Conservation (phyloP, 2,888 invertebrate species). For the Xanthorhoe designata region DNA sequence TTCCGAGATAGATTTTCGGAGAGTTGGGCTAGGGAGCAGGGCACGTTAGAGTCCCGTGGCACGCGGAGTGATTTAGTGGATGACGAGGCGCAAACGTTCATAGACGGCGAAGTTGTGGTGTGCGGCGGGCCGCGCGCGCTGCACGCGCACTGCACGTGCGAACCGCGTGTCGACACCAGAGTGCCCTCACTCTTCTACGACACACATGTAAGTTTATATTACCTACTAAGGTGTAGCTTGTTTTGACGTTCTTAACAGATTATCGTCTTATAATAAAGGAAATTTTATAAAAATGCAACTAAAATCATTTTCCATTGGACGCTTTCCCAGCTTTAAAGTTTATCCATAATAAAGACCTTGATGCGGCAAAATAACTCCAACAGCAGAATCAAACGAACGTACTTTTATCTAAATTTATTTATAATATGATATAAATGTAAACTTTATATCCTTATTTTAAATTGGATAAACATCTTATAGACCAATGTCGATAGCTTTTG, state of each 20-base stretch:
- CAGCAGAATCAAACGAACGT: too few species aligned
- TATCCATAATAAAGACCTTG: too few species aligned
- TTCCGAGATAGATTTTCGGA: constrained; percentile 71
- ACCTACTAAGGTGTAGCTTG: background rate
- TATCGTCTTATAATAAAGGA: too few species aligned
- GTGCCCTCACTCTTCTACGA: constrained; percentile 78
- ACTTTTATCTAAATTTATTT: too few species aligned
- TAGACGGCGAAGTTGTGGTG: constrained; percentile 71
- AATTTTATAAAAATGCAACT: too few species aligned
- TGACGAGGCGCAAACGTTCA: constrained; percentile 71
- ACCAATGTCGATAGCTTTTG: too few species aligned
- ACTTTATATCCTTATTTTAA: background rate
- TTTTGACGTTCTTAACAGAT: background rate
- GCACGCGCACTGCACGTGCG: constrained; percentile 77
- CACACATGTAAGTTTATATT: constrained; percentile 68
- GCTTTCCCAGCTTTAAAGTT: too few species aligned
- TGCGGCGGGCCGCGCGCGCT: constrained; percentile 64
- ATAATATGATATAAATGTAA: background rate
- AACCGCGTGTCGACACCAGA: constrained; percentile 64
- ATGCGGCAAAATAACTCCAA: too few species aligned
- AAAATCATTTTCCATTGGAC: too few species aligned
- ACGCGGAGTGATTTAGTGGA: constrained; percentile 68
- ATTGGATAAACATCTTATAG: background rate
- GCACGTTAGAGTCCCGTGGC: constrained; percentile 65
- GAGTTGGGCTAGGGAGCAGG: constrained; percentile 70